Evolutionary conservation across 2,797 vertebrate species (phyloP).

Genomic region (Sebastes minor): DNA sequence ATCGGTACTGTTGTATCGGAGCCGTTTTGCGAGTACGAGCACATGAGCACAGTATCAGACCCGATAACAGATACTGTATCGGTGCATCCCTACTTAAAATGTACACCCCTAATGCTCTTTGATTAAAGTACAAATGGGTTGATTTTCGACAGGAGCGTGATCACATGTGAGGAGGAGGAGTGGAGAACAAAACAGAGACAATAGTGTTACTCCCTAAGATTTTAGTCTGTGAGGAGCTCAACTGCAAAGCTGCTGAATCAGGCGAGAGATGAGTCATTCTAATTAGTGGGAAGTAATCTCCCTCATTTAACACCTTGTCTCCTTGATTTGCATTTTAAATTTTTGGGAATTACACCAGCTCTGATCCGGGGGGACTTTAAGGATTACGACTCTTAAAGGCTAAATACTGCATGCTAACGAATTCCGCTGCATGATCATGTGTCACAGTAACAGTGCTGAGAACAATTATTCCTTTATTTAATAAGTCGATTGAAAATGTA

Average conservation of each 20-base stretch:
- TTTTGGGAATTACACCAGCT: not conserved
- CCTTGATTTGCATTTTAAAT: not conserved
- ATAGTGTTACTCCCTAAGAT: not conserved
- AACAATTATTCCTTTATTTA: not conserved
- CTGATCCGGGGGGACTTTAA: not conserved
- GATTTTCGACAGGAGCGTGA: not conserved
- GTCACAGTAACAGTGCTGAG: not conserved
- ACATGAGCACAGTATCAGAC: no score
- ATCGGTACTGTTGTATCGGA: no score
- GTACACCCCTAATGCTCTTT: not conserved
- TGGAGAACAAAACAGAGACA: not conserved
- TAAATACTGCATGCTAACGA: not conserved
- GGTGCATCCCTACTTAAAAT: no score
- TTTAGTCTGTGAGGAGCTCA: not conserved
- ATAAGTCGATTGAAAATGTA: no score
- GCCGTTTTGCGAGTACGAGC: no score
- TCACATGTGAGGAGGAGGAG: not conserved
- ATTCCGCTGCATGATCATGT: not conserved
- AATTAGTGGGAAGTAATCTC: constrained; percentile 11
- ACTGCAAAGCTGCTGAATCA: not conserved
- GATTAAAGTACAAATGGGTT: not conserved
- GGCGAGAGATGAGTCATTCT: constrained; percentile 6
- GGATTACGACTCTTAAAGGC: not conserved
- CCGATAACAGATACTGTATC: no score
- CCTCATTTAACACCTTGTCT: not conserved